Evolutionary conservation across 2,797 vertebrate genomes (phyloP).

Genomic region (Sebastes melanostomus): DNA sequence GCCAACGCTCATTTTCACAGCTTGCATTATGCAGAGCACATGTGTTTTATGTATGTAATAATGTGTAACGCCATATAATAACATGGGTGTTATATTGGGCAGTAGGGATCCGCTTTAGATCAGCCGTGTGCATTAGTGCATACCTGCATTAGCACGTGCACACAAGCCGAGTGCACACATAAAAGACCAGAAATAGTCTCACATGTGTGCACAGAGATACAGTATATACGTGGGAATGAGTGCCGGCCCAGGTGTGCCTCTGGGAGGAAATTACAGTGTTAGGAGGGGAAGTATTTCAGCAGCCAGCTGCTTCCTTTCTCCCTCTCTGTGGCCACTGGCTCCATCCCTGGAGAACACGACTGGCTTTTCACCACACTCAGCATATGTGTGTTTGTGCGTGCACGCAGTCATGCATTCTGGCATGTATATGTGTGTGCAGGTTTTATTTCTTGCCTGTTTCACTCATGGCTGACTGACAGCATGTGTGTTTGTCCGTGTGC

Average conservation of each 20-base stretch:
- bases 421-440: conserved; percentile 30
- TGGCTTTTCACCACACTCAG: conserved; percentile 60
- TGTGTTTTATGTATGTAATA: conserved; percentile 45
- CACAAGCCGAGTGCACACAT: not conserved
- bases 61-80: conserved; percentile 22
- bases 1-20: not conserved
- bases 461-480: conserved; percentile 50
- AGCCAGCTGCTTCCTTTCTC: conserved; percentile 78
- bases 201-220: conserved; percentile 1
- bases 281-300: conserved; percentile 72
- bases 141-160: conserved; percentile 17
- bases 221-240: conserved; percentile 41
- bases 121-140: conserved; percentile 4
- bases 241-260: conserved; percentile 68
- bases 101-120: conserved; percentile 17
- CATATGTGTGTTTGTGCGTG: not conserved
- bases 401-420: conserved; percentile 5
- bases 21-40: not conserved
- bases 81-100: conserved; percentile 19
- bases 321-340: conserved; percentile 62
- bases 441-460: conserved; percentile 52
- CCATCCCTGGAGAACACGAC: conserved; percentile 56
- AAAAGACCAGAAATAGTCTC: conserved; percentile 4
- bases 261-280: conserved; percentile 78
- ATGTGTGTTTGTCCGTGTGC: conserved; percentile 12